Evolutionary conservation across 2,797 vertebrate genomes (phyloP).

Genomic region (Anguilla pacifica): DNA sequence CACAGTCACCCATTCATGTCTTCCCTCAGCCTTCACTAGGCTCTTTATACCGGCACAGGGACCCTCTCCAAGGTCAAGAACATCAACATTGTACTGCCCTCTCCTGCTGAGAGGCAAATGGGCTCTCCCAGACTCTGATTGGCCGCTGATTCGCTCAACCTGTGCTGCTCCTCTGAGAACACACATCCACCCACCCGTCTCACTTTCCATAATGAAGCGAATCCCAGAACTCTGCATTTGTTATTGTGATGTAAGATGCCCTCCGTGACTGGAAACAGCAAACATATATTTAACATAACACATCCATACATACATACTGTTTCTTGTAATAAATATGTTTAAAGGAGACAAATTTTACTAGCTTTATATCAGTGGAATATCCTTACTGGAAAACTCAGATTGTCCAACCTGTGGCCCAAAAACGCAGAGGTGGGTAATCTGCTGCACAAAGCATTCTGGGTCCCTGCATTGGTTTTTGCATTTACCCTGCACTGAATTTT

Average conservation of each 20-base stretch:
- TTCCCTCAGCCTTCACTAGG: neutral
- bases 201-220: neutral
- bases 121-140: neutral
- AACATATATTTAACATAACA: neutral
- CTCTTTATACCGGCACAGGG: neutral
- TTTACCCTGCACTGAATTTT: neutral
- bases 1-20: neutral
- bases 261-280: neutral
- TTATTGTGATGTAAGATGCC: neutral
- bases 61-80: slow-evolving; percentile 22
- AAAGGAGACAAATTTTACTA: neutral
- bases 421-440: neutral
- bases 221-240: neutral
- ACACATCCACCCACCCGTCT: neutral
- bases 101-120: neutral
- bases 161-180: neutral
- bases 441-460: neutral
- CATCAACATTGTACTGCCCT: neutral
- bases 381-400: neutral
- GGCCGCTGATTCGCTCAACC: neutral
- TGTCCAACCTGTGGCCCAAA: neutral
- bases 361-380: neutral
- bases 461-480: neutral
- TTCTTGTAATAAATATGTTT: neutral
- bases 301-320: neutral